Evolutionary conservation across 2,797 vertebrate species (phyloP).

Genomic region (Cottoperca gobio): DNA sequence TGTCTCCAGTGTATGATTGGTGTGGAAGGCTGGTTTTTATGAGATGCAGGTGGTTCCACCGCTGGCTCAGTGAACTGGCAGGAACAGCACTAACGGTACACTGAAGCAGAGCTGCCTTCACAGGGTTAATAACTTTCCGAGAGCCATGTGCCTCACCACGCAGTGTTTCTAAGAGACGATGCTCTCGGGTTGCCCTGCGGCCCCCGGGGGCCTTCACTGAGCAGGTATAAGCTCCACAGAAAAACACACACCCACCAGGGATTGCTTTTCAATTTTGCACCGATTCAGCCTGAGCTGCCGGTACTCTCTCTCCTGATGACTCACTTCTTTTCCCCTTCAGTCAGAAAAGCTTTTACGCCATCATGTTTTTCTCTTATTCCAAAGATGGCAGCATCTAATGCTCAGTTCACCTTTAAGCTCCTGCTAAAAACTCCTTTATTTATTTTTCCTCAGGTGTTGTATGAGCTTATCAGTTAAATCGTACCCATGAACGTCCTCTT

Average conservation of each 20-base stretch:
- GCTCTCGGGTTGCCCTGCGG: conserved; percentile 39
- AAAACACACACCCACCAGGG: conserved; percentile 41
- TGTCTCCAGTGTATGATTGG: conserved; percentile 52
- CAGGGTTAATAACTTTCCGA: conserved; percentile 32
- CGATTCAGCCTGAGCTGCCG: conserved; percentile 20
- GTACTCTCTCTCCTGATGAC: neutral
- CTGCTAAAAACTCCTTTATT: neutral
- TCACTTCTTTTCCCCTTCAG: conserved; percentile 3
- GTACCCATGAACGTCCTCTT: neutral
- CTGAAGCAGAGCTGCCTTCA: conserved; percentile 26
- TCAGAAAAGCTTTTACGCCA: neutral
- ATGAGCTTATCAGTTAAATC: conserved; percentile 7
- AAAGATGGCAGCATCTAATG: neutral
- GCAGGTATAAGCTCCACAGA: conserved; percentile 34
- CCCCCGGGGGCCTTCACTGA: conserved; percentile 24
- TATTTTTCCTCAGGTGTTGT: conserved; percentile 1
- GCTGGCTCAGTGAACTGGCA: neutral
- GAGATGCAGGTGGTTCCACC: conserved; percentile 65
- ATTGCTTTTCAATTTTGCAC: conserved; percentile 40
- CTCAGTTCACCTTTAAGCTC: neutral
- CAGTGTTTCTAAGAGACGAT: conserved; percentile 40
- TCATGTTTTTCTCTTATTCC: neutral
- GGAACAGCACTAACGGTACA: neutral
- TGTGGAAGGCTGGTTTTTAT: conserved; percentile 55
- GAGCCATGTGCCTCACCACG: conserved; percentile 12